Conservation (phyloP, 2,797 vertebrate species). For the Rhinatrema bivittatum region DNA sequence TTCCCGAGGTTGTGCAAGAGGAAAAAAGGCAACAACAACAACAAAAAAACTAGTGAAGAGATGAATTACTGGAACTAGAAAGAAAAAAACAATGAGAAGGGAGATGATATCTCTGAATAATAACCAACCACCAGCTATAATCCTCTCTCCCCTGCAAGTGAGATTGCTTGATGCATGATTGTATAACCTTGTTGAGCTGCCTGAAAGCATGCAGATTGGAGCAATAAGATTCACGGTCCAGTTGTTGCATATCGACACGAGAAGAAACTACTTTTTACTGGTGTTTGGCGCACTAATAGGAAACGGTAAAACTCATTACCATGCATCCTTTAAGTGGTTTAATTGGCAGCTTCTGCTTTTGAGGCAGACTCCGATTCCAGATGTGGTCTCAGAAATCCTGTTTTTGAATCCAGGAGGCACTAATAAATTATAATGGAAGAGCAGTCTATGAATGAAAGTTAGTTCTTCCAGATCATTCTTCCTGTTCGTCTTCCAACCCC, state of each 20-base stretch:
- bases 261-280: neutral
- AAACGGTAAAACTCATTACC: no score
- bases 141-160: slow-evolving; percentile 2
- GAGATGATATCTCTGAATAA: slow-evolving; percentile 5
- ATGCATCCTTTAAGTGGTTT: no score
- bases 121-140: neutral
- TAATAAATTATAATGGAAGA: neutral
- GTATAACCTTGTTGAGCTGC: slow-evolving; percentile 2
- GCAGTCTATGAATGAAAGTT: neutral
- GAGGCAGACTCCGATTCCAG: no score
- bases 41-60: no score
- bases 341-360: no score
- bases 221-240: neutral
- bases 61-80: slow-evolving; percentile 6
- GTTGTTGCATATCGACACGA: neutral
- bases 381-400: no score
- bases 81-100: neutral
- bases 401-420: no score
- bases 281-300: no score
- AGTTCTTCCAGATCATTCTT: neutral
- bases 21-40: slow-evolving; percentile 1
- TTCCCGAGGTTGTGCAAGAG: slow-evolving; percentile 1
- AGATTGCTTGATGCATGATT: slow-evolving; percentile 8
- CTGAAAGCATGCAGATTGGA: neutral
- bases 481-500: neutral